A percentile compares a stretch with the other conserved stretches of the same genome.
These are phyloP conservation scores for Tenthredo distinguenda DNA, from an alignment of 2,888 invertebrate genomes.

Conservation along the genomic window DNA sequence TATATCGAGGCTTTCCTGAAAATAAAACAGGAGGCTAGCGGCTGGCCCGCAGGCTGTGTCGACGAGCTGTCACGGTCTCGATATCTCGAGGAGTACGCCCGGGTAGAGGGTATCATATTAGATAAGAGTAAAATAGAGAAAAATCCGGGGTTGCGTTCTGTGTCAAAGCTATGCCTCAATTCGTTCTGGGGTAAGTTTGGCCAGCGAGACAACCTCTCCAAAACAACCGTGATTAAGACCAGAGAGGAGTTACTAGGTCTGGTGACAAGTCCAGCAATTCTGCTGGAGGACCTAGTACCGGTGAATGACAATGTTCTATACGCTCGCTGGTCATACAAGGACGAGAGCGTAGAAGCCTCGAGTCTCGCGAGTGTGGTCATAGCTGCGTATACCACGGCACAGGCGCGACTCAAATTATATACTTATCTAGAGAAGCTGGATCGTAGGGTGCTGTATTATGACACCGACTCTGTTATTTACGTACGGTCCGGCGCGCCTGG, in stretches of 20 bases:
- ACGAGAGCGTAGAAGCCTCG: conserved; percentile 54
- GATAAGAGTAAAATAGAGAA: neutral
- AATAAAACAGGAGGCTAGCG: neutral
- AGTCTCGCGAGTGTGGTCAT: conserved; percentile 66
- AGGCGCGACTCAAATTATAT: conserved; percentile 69
- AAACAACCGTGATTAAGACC: conserved; percentile 58
- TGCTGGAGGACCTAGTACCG: conserved; percentile 56
- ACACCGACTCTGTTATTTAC: conserved; percentile 73
- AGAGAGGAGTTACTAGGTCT: conserved; percentile 54
- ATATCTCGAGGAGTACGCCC: neutral
- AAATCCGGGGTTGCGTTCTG: conserved; percentile 62
- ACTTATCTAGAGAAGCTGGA: too few relatives aligned
- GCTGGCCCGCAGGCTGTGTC: neutral
- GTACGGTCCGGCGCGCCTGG: conserved; percentile 47
- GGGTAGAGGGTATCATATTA: neutral
- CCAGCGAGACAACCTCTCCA: conserved; percentile 61
- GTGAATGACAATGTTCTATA: conserved; percentile 60
- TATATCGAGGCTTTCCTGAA: neutral
- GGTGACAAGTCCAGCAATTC: conserved; percentile 57
- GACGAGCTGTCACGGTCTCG: too few relatives aligned
- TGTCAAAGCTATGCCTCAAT: conserved; percentile 66
- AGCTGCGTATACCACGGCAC: conserved; percentile 71
- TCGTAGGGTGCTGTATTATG: conserved; percentile 69
- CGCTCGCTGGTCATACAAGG: conserved; percentile 1
- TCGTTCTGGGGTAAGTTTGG: conserved; percentile 69